Evolutionary conservation across 2,113 vertebrate species (phyloP).

Genomic region (Pyrgilauda ruficollis): DNA sequence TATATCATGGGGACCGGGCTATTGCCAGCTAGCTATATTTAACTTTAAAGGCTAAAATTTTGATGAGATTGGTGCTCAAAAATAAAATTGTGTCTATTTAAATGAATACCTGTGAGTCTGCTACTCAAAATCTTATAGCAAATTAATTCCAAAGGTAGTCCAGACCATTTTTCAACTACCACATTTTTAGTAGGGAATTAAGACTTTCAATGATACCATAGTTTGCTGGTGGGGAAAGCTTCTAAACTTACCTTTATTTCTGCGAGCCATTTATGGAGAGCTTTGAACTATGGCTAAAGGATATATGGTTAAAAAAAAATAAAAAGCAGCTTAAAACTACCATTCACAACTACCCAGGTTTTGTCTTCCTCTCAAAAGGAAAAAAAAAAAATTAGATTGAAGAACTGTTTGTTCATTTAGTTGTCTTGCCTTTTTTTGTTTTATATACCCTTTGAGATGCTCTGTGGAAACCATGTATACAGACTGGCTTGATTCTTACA

Average conservation of each 20-base stretch:
- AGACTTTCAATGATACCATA: not conserved
- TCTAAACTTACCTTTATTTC: not conserved
- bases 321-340: not conserved
- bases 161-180: not conserved
- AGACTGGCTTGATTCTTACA: not conserved
- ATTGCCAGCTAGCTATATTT: not conserved
- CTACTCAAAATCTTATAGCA: not conserved
- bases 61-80: not conserved
- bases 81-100: not conserved
- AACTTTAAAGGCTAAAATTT: not conserved
- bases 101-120: not conserved
- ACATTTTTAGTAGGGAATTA: not conserved
- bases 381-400: not conserved
- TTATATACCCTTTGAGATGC: not conserved
- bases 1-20: not conserved
- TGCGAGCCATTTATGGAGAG: not conserved
- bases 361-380: not conserved
- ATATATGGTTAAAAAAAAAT: not conserved
- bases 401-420: not conserved
- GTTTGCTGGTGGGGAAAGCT: not conserved
- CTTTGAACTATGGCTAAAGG: not conserved
- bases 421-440: not conserved
- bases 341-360: not conserved
- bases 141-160: not conserved
- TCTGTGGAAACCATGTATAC: not conserved